Base-by-base conservation (phyloP, 2,888 invertebrate genomes). In the Amitus sp. region DNA sequence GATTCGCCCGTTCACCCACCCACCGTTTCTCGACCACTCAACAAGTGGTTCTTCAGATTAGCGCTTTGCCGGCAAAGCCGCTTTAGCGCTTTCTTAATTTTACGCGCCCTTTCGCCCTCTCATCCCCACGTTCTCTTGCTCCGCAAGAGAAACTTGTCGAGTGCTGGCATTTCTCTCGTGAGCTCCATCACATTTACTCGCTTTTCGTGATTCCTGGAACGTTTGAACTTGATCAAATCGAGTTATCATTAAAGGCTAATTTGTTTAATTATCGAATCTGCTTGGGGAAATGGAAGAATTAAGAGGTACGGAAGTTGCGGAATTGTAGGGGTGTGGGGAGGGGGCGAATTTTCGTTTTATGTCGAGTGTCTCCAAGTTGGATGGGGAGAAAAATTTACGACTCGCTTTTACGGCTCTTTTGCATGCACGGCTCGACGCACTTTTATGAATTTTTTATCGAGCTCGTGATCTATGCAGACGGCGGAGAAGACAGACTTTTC, bases 41-140 rank as follows among this genome's bases (percentile, higher is more conserved):
- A 80, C 80, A 81, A 80, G 81, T 81, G 81, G 80, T 80, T 81
- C 79, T 78, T 79, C 79, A 77, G 78, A 79, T 80, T 79, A 79
- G 77, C 80, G 74, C 73, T n/a, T n/a, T n/a, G n/a, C n/a, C n/a
- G n/a, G n/a, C n/a, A n/a, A n/a, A n/a, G n/a, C 74, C 72, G 74
- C 78, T 77, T 81, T 80, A 80, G 79, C 78, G 79, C 79, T 79
- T 79, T 78, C 77, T 79, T 80, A 79, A 80, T 80, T 80, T 78
- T 75, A 73, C 68, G 68, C 66, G 54, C 43, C 49, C 58, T 65
- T 66, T 59, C 64, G 17, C 51, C 55, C 53, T 48, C 47, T 28
- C 42, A 43, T 59, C 48, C 51, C 42, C 53, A 18, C 49, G n/a
- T 30, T 30, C 37, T 27, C 55, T 46, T 30, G 27, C 39, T 10